Percentiles rank a stretch among this genome's conserved stretches.
These are phyloP conservation scores for Anseranas semipalmata DNA, from an alignment of 2,113 vertebrate genomes.

Conservation along the genomic window DNA sequence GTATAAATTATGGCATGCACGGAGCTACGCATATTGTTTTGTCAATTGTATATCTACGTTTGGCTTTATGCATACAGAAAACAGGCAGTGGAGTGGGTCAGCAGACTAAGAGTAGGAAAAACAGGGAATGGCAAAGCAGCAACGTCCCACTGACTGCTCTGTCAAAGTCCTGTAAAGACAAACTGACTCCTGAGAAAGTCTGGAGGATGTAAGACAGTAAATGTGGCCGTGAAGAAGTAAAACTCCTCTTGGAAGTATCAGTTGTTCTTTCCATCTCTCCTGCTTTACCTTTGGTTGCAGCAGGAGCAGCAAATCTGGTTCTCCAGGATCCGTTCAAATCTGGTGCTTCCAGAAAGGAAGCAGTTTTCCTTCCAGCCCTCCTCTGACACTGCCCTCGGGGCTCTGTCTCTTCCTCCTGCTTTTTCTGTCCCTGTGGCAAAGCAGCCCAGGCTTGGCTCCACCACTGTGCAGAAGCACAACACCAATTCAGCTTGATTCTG, in stretches of 20 bases:
- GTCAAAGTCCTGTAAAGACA: not conserved
- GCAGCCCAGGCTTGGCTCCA: not conserved
- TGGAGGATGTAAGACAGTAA: not conserved
- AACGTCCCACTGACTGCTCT: not conserved
- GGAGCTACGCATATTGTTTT: not conserved
- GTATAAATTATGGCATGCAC: rapidly evolving
- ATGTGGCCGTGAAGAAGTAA: not conserved
- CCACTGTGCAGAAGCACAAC: not conserved
- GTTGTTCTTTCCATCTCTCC: not conserved
- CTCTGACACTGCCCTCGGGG: rapidly evolving
- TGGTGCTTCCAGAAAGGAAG: not conserved
- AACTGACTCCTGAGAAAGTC: not conserved
- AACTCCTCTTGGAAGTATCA: not conserved
- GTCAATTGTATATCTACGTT: not conserved
- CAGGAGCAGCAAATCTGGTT: not conserved
- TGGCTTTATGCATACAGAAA: not conserved
- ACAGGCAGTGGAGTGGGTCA: not conserved
- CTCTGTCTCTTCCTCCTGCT: not conserved
- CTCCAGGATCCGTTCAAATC: not conserved
- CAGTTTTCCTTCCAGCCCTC: not conserved
- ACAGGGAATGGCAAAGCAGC: not conserved
- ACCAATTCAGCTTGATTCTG: not conserved
- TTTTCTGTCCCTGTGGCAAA: not conserved
- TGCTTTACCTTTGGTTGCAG: not conserved
- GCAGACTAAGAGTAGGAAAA: not conserved